Percentiles rank a stretch among this genome's conserved stretches.
Evolutionary conservation across 2,113 vertebrate genomes (phyloP).

Genomic region (Brachyhypopomus occidentalis): DNA sequence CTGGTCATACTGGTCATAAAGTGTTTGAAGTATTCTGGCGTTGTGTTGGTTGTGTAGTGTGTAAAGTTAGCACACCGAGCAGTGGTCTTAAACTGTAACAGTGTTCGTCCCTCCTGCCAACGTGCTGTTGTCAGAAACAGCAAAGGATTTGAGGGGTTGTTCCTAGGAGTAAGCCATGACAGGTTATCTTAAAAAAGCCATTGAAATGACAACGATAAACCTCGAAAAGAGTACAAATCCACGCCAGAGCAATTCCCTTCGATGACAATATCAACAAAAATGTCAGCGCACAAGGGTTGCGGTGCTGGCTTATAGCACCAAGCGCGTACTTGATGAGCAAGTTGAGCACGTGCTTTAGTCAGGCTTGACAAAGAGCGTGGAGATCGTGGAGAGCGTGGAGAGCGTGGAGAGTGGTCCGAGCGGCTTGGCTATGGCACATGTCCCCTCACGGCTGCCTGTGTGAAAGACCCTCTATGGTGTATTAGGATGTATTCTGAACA

Average conservation of each 20-base stretch:
- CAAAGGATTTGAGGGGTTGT: constrained; percentile 26
- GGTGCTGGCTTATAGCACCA: constrained; percentile 62
- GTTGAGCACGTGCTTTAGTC: constrained; percentile 16
- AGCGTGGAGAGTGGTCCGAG: constrained; percentile 16
- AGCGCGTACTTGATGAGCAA: background rate
- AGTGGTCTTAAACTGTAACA: constrained; percentile 60
- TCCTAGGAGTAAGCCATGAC: constrained; percentile 50
- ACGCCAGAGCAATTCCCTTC: constrained; percentile 53
- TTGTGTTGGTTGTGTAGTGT: constrained; percentile 20
- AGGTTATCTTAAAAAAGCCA: constrained; percentile 57
- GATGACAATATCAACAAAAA: constrained; percentile 73
- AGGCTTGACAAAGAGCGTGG: background rate
- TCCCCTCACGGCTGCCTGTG: background rate
- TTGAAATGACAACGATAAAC: constrained; percentile 62
- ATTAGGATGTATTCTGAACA: constrained; percentile 31
- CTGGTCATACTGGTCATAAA: constrained; percentile 28
- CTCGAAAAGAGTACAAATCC: constrained; percentile 62
- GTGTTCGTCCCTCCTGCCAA: constrained; percentile 60
- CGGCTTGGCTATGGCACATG: background rate
- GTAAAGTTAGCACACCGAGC: constrained; percentile 7
- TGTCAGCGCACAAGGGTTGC: constrained; percentile 65
- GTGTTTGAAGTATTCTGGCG: constrained; percentile 16
- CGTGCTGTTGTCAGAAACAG: constrained; percentile 39
- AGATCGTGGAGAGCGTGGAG: background rate
- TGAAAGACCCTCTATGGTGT: background rate